Base-by-base conservation (phyloP, 1,140 invertebrate species). In the Rhyacophila brunnea region DNA sequence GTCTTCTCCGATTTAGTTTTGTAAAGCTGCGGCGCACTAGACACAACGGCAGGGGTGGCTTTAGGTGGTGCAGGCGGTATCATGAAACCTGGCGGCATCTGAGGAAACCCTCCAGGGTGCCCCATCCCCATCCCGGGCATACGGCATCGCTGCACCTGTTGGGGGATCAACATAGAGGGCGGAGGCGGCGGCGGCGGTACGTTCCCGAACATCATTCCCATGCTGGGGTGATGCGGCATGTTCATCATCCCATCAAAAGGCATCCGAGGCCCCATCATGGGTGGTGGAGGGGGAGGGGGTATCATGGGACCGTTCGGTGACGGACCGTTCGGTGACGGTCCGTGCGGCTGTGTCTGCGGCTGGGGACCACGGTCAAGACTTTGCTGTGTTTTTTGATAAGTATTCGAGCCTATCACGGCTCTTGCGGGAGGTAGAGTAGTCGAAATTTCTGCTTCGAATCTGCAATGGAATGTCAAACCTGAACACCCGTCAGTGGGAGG, bases 381-480 rank as follows among this genome's bases (percentile, higher is more conserved):
- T 63, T 86, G 79, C 60, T 87, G 83, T 7, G 87, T 83, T 68
- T 84, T 81, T 65, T 79, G 83, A 67, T 86, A 88, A 2, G 87
- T 88, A 60, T 83, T 84, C 4, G 82, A 80, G 10, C 82, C 84
- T 28, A 88, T 88, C 11, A 88, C 83, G 10, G 84, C 82, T 14
- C 84, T 76, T 4, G 82, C 78, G 46, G 81, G 74, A 17, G 77
- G 74, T 17, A 81, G 69, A 46, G 75, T 75, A 48, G 83, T 83
- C 5, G 88, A 87, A 60, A 92, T 92, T 76, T 93, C 91, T n/a
- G 90, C 89, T 70, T 93, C 91, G 73, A 93, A 93, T 64, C 89
- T 91, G 40, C 36, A 58, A 61, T 23, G 17, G 28, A 38, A 42
- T 60, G 6, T 38, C 36, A 49, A 63, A 17, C 54, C 54, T 48